Base-by-base conservation (phyloP, 2,797 vertebrate genomes). In the Pseudochromis fuscus region DNA sequence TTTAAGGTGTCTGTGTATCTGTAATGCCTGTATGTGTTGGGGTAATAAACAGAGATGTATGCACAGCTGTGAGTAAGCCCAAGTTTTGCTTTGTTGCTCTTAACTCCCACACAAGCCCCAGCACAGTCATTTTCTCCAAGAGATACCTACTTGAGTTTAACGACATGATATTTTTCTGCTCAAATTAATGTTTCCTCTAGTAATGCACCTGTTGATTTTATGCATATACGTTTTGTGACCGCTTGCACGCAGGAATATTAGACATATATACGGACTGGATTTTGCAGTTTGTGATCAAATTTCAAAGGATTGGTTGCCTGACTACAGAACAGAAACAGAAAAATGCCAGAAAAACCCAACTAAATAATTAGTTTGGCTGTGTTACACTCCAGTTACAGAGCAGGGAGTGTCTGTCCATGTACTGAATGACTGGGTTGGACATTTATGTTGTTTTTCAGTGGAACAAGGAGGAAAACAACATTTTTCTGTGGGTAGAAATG, bases 41-140 rank as follows among this genome's bases (percentile, higher is more conserved):
- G 30, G 59, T 52, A 59, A 58, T 15, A 62, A 49, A 13, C 1
- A 57, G 23, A 52, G 37, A 66, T 46, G 2, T 35, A 68, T 42
- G 18, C 59, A 57, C 16, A 60, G 18, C 9, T 37, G 11, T 27
- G 8, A 44, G 24, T 33, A 40, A 18, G 45, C 5, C 1, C 24
- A 25, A 40, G 2, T 35, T 27, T 28, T 18, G 11, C 11, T 65
- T 38, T 72, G 42, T 74, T 0, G 0, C 45, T 8, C 33, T 7
- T 75, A 19, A 27, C 28, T 23, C 48, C 12, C 40, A 57, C 38
- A 44, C 33, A 48, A 44, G 18, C 44, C 18, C 7, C 2, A 50
- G 16, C 16, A 13, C 15, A 31, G 18, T 52, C 1, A 51, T 44
- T 72, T 16, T 9, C 5, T 31, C 24, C 48, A 46, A 44, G 5